phyloP scores from a whole-genome alignment of 2,797 vertebrate genomes.

The Zalophus californianus region DNA sequence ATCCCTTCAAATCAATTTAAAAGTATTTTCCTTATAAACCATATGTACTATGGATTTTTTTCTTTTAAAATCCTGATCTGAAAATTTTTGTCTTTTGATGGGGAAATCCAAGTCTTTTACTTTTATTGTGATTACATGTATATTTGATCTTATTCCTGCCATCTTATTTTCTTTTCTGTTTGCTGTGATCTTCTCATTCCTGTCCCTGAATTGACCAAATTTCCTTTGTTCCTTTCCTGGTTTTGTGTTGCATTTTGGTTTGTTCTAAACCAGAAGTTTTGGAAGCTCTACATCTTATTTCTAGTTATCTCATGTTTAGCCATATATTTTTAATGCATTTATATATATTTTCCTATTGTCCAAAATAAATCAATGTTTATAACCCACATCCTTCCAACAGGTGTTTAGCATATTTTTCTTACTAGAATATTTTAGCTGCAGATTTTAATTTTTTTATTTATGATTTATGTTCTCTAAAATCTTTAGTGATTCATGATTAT shows the following conservation, averaged over 20 bases:
- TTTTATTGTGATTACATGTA: not conserved
- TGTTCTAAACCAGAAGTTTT: not conserved
- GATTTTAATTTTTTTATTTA: not conserved
- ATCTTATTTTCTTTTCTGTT: not conserved
- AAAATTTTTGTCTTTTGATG: not conserved
- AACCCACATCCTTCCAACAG: not conserved
- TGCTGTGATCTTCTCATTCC: not conserved
- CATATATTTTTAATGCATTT: slow-evolving; percentile 1
- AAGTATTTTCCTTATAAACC: not conserved
- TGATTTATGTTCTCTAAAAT: not conserved
- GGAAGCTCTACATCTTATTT: not conserved
- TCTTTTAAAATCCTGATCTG: not conserved
- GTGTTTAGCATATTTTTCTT: not conserved
- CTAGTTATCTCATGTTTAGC: not conserved
- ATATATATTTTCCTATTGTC: slow-evolving; percentile 19
- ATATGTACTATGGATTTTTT: not conserved
- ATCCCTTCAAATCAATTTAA: not conserved
- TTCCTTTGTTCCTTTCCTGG: not conserved
- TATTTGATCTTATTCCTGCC: not conserved
- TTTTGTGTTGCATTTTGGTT: not conserved
- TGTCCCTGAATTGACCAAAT: not conserved
- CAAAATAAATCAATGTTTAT: slow-evolving; percentile 24
- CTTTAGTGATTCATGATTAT: not conserved
- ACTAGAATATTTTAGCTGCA: not conserved
- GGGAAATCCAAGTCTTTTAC: not conserved